Evolutionary conservation across 2,888 invertebrate species (phyloP).

Genomic region (Phyllotreta cruciferae): DNA sequence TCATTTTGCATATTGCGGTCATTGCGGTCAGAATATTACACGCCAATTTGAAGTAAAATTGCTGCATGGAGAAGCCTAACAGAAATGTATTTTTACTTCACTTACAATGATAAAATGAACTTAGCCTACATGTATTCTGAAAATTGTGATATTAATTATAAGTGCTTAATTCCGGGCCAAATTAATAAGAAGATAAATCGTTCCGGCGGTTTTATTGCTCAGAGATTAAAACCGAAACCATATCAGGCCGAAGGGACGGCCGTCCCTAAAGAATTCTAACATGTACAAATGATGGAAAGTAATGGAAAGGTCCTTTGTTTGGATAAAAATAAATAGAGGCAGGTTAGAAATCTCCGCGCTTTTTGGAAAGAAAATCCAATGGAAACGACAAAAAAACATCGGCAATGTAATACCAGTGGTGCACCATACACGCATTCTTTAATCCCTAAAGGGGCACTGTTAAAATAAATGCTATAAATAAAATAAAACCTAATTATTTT

Average conservation of each 20-base stretch:
- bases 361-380: conserved; percentile 39
- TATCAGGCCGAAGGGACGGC: conserved; percentile 6
- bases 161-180: not conserved
- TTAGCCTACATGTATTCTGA: too few species aligned
- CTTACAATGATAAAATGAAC: too few species aligned
- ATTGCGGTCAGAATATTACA: too few species aligned
- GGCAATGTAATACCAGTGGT: not conserved
- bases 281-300: conserved; percentile 38
- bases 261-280: conserved; percentile 30
- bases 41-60: too few species aligned
- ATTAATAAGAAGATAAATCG: conserved; percentile 1
- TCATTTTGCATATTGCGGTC: too few species aligned
- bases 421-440: not conserved
- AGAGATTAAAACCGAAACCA: conserved; percentile 5
- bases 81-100: too few species aligned
- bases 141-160: too few species aligned
- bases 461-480: too few species aligned
- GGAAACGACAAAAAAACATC: conserved; percentile 42
- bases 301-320: conserved; percentile 45
- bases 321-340: conserved; percentile 44
- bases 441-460: too few species aligned
- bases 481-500: too few species aligned
- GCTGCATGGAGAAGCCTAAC: too few species aligned
- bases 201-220: not conserved
- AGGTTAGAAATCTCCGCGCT: conserved; percentile 32